Evolutionary conservation across 2,888 invertebrate genomes (phyloP), one percentile per base, ranked within the genome.

Genomic region (Anoplius nigerrimus): DNA sequence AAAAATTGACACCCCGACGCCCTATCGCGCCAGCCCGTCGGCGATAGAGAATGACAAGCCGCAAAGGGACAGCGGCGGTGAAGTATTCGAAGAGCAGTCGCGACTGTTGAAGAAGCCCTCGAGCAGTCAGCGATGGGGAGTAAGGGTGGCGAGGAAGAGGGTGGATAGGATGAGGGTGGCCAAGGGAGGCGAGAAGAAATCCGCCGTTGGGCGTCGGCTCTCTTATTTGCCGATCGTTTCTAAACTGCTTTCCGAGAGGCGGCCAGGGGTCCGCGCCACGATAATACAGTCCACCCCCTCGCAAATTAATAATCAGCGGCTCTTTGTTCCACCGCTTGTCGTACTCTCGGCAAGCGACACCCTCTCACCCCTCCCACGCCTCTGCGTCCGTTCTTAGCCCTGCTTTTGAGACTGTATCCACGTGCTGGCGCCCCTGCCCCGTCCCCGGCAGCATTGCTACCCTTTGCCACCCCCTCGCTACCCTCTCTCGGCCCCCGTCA

Each of bases 301-400:
- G 63, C 71, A 66, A 74, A 76, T 74, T 65, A 62, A 72, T 76
- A 72, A 76, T 76, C 68, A 62, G 54, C 34, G 22, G 46, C 22
- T 43, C 66, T 66, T 66, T 66, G 66, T 60, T 43, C 52, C 45
- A 22, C 16, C 16, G 48, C 16, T 16, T 16, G 34, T 48, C 16
- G 48, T 18, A 16, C n/a, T 18, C 42, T 42, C 6, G 16, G 48
- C 16, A 16, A 4, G 11, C 48, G 18, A 48, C n/a, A 48, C 48
- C 55, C 16, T n/a, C n/a, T 21, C 55, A 11, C n/a, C 56, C 56
- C 48, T 18, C 53, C 58, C 18, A 13, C 42, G 20, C 22, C 43
- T 16, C 42, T 46, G 45, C 43, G 42, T n/a, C 46, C 16, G 34
- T 34, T 34, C 34, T 34, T 34, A 34, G 11, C 34, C 34, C 34